Conservation (phyloP, 1,140 invertebrate species). For the Diabrotica undecimpunctata region DNA sequence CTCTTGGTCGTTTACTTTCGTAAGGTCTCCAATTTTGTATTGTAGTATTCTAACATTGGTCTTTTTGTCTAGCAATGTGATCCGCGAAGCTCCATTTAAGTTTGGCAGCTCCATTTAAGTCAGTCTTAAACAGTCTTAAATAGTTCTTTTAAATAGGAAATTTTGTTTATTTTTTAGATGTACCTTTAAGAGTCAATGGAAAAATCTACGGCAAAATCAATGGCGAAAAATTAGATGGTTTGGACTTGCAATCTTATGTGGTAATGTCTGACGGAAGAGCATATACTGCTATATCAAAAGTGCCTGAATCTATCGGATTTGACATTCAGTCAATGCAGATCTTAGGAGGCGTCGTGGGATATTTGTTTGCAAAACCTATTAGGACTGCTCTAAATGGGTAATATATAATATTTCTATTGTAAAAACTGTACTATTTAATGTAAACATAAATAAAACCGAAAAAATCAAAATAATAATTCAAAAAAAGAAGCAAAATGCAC, state of each 20-base stretch:
- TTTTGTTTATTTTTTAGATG: constrained; percentile 51
- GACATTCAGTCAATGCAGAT: constrained; percentile 76
- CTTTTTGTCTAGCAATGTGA: too few relatives aligned
- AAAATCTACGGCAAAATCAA: constrained; percentile 80
- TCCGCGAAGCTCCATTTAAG: too few relatives aligned
- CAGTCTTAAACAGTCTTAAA: too few relatives aligned
- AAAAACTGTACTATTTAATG: too few relatives aligned
- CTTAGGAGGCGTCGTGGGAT: constrained; percentile 79
- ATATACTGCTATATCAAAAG: constrained; percentile 85
- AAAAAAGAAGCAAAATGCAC: too few relatives aligned
- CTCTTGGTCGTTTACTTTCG: too few relatives aligned
- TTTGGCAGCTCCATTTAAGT: too few relatives aligned
- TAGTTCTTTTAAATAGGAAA: background rate
- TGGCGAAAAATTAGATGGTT: constrained; percentile 63
- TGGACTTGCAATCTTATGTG: constrained; percentile 90
- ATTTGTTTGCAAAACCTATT: constrained; percentile 84
- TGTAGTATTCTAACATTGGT: too few relatives aligned
- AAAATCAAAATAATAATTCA: too few relatives aligned
- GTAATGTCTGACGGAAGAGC: constrained; percentile 82
- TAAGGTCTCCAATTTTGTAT: too few relatives aligned
- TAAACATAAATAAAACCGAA: too few relatives aligned
- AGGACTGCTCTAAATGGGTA: constrained; percentile 72
- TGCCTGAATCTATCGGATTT: constrained; percentile 68
- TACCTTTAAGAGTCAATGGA: constrained; percentile 81
- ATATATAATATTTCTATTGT: background rate